Evolutionary conservation across 2,113 vertebrate genomes (phyloP).

Genomic region (Notarius lentiginosus): DNA sequence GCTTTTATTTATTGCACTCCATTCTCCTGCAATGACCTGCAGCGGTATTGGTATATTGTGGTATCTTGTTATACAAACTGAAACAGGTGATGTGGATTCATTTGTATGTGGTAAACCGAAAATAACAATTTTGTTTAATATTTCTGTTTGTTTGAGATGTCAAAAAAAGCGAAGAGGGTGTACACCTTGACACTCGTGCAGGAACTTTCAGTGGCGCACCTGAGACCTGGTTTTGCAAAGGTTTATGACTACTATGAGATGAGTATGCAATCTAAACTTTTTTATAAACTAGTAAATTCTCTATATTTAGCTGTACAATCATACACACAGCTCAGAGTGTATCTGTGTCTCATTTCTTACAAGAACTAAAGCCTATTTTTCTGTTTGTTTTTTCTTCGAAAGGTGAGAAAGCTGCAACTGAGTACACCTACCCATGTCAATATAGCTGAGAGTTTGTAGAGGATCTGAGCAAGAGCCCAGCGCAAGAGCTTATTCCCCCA

Average conservation of each 20-base stretch:
- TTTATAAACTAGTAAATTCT: not conserved
- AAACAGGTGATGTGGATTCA: not conserved
- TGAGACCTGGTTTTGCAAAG: conserved; percentile 78
- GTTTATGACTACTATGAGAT: conserved; percentile 85
- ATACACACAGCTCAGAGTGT: too few relatives aligned
- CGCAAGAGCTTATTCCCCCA: too few relatives aligned
- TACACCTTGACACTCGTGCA: conserved; percentile 68
- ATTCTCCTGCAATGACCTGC: not conserved
- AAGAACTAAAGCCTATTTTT: too few relatives aligned
- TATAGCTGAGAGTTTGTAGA: too few relatives aligned
- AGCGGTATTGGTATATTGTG: conserved; percentile 55
- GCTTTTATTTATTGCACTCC: not conserved
- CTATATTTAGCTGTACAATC: not conserved
- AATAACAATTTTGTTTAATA: not conserved
- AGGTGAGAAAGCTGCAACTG: too few relatives aligned
- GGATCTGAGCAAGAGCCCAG: too few relatives aligned
- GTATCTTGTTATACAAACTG: too few relatives aligned
- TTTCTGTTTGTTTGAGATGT: conserved; percentile 60
- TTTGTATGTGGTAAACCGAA: not conserved
- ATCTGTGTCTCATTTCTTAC: too few relatives aligned
- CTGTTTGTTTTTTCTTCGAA: too few relatives aligned
- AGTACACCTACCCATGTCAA: too few relatives aligned
- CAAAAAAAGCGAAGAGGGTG: conserved; percentile 29
- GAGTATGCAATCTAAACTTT: conserved; percentile 64
- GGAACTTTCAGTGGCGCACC: conserved; percentile 65